These are phyloP conservation scores for Enteromius argenteus DNA, from an alignment of 2,797 vertebrate genomes.

Conservation along the genomic window DNA sequence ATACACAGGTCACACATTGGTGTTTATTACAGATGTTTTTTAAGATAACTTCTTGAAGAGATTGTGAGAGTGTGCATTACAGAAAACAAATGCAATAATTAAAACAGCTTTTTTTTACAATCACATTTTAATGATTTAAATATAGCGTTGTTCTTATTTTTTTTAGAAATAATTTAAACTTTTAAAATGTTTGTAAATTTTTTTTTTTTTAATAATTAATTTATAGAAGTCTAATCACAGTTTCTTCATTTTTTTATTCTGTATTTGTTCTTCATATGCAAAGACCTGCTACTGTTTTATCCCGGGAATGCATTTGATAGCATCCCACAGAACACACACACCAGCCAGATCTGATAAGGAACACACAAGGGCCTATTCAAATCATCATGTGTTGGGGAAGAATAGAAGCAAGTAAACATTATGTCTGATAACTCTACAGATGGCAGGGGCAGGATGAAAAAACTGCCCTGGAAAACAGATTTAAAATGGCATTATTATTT, in stretches of 20 bases:
- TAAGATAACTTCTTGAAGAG: neutral
- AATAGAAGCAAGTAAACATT: constrained; percentile 56
- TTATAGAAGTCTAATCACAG: neutral
- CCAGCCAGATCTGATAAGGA: constrained; percentile 61
- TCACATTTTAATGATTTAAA: neutral
- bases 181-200: neutral
- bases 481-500: constrained; percentile 5
- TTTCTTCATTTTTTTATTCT: neutral
- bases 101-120: neutral
- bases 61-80: neutral
- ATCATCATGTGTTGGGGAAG: constrained; percentile 55
- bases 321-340: constrained; percentile 25
- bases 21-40: constrained; percentile 8
- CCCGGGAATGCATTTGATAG: constrained; percentile 35
- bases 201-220: neutral
- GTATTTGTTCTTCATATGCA: constrained; percentile 15
- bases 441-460: constrained; percentile 37
- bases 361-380: constrained; percentile 59
- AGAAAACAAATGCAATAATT: neutral
- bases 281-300: constrained; percentile 26
- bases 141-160: neutral
- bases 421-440: constrained; percentile 54
- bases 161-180: neutral
- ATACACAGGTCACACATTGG: neutral
- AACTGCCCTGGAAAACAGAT: constrained; percentile 12